Conservation (phyloP, 2,888 invertebrate genomes). For the Acleris literana region DNA sequence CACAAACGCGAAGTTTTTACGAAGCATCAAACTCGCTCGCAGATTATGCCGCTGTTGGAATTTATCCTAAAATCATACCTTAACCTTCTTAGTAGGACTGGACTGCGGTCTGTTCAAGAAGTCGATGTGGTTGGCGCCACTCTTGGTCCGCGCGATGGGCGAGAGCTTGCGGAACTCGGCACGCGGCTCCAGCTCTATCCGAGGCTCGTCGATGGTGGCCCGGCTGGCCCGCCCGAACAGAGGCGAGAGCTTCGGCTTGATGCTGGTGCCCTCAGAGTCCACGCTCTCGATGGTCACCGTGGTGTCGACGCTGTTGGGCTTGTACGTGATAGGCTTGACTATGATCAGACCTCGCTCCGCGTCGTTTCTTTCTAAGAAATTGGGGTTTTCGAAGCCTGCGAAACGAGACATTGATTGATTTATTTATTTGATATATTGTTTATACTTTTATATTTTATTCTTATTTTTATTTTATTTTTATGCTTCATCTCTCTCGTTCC, state of each 20-base stretch:
- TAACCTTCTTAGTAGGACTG: constrained; percentile 68
- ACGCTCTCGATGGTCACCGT: constrained; percentile 73
- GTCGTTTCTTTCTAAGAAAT: constrained; percentile 56
- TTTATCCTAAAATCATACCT: constrained; percentile 47
- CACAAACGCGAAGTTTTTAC: too few species aligned
- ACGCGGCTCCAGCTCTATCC: constrained; percentile 67
- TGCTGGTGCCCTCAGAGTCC: constrained; percentile 60
- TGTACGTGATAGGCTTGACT: constrained; percentile 65
- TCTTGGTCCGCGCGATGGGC: constrained; percentile 65
- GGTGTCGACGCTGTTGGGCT: constrained; percentile 64
- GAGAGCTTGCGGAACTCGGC: constrained; percentile 73
- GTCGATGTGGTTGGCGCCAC: constrained; percentile 63
- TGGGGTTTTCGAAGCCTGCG: constrained; percentile 75
- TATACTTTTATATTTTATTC: too few species aligned
- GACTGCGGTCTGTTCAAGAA: constrained; percentile 74
- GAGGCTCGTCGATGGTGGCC: neutral
- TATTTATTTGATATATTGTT: neutral
- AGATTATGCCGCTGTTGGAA: too few species aligned
- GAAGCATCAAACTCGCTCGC: neutral
- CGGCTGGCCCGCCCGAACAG: constrained; percentile 66
- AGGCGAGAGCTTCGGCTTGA: constrained; percentile 72
- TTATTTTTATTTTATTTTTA: too few species aligned
- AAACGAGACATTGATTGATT: neutral
- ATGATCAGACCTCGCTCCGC: constrained; percentile 62
- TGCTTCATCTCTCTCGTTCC: too few species aligned